Percentiles rank a stretch among this genome's conserved stretches.
phyloP scores from a whole-genome alignment of 2,113 vertebrate species.

The Todiramphus saurophagus region DNA sequence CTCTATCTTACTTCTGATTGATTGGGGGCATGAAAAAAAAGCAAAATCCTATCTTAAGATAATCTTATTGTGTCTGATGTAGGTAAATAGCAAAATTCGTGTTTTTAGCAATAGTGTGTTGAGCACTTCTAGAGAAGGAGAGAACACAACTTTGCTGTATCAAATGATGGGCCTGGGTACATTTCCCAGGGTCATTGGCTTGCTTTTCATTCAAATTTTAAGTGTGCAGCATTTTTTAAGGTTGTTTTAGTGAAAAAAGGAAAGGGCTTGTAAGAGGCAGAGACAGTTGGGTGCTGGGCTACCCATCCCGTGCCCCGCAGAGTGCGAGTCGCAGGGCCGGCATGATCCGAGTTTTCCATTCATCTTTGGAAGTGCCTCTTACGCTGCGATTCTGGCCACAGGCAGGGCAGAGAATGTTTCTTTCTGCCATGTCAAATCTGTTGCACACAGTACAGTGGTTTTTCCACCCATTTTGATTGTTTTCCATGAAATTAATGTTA shows the following conservation, averaged over 20 bases:
- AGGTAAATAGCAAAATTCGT: not conserved
- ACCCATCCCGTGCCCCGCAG: rapidly evolving
- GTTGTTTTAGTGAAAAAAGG: not conserved
- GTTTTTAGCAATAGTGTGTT: not conserved
- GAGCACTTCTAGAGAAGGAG: not conserved
- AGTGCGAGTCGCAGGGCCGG: not conserved
- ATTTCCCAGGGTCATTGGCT: not conserved
- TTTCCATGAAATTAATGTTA: not conserved
- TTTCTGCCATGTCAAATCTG: not conserved
- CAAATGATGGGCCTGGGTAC: not conserved
- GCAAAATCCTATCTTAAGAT: not conserved
- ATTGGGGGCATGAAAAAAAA: not conserved
- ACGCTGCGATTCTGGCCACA: not conserved
- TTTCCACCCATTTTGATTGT: not conserved
- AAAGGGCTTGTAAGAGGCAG: not conserved
- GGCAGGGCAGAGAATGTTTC: not conserved
- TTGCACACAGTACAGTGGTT: not conserved
- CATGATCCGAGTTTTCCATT: not conserved
- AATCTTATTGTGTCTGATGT: not conserved
- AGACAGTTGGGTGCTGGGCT: not conserved
- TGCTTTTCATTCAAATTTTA: not conserved
- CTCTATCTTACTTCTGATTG: not conserved
- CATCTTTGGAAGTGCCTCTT: not conserved
- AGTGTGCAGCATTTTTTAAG: not conserved
- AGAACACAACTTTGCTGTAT: not conserved